phyloP scores from a whole-genome alignment of 2,113 vertebrate species.

The Cacatua alba region DNA sequence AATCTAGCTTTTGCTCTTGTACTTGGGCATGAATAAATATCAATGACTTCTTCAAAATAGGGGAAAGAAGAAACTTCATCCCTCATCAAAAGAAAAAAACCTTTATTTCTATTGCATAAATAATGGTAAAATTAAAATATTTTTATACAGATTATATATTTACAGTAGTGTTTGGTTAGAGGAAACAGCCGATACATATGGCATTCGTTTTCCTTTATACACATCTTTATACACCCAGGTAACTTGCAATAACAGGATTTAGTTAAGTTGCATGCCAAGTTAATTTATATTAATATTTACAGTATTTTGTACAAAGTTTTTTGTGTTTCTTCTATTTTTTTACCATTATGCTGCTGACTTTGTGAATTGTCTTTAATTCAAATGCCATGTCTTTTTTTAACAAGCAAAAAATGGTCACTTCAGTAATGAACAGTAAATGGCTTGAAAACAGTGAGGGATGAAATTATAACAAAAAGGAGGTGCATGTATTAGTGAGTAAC shows the following conservation, averaged over 20 bases:
- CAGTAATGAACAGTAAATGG: neutral
- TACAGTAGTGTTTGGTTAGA: constrained; percentile 87
- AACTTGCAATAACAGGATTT: constrained; percentile 79
- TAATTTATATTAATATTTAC: constrained; percentile 86
- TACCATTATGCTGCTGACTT: constrained; percentile 75
- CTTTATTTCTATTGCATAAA: constrained; percentile 95
- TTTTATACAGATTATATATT: constrained; percentile 94
- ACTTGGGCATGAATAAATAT: neutral
- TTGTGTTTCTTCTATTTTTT: neutral
- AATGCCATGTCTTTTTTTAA: constrained; percentile 4
- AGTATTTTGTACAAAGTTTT: constrained; percentile 76
- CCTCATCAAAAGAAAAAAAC: constrained; percentile 78
- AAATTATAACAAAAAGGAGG: neutral
- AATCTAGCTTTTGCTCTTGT: neutral
- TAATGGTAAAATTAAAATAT: constrained; percentile 86
- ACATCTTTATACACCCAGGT: constrained; percentile 80
- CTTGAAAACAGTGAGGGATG: neutral
- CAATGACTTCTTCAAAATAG: neutral
- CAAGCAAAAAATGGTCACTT: constrained; percentile 14
- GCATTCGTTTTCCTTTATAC: constrained; percentile 82
- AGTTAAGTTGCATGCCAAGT: constrained; percentile 84
- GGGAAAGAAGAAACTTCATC: constrained; percentile 11
- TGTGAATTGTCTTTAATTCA: constrained; percentile 32
- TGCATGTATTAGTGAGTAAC: neutral
- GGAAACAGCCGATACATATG: constrained; percentile 80